Evolutionary conservation across 64 coral and sea anemone species (phyloP).

Genomic region (Montipora efflorescens): DNA sequence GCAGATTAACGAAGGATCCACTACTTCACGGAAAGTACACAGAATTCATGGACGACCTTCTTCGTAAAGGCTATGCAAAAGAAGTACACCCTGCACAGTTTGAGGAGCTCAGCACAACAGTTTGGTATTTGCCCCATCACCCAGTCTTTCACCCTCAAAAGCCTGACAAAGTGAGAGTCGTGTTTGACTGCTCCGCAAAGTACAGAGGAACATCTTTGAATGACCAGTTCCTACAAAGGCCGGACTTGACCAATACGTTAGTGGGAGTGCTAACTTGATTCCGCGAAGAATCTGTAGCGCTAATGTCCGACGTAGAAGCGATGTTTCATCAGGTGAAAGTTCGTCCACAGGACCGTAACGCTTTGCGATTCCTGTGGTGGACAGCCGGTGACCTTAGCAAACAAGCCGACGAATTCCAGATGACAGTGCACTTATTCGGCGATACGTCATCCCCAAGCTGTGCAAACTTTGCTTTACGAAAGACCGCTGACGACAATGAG

Average conservation of each 20-base stretch:
- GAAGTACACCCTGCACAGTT: not conserved
- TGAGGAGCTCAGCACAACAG: not conserved
- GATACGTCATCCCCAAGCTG: too few species aligned
- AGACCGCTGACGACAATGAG: too few species aligned
- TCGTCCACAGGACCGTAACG: not conserved
- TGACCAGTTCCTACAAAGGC: constrained; percentile 1
- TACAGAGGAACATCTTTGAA: constrained; percentile 4
- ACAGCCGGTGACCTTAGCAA: constrained; percentile 21
- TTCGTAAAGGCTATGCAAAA: constrained; percentile 31
- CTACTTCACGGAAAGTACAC: constrained; percentile 33
- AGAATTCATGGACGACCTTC: constrained; percentile 10
- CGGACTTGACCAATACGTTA: constrained; percentile 2
- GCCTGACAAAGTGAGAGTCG: too few species aligned
- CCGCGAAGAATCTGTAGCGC: not conserved
- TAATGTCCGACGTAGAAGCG: constrained; percentile 28
- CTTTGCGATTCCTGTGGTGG: constrained; percentile 37
- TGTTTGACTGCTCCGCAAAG: constrained; percentile 16
- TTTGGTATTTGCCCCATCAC: constrained; percentile 42
- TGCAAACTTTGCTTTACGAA: too few species aligned
- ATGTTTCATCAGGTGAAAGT: constrained; percentile 66
- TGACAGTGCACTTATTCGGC: too few species aligned
- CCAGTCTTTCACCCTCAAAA: constrained; percentile 10
- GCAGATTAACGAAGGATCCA: constrained; percentile 16
- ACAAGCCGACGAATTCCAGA: not conserved
- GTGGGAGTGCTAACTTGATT: constrained; percentile 49